Conservation (phyloP, 1,140 invertebrate genomes). For the Drosophila truncata region DNA sequence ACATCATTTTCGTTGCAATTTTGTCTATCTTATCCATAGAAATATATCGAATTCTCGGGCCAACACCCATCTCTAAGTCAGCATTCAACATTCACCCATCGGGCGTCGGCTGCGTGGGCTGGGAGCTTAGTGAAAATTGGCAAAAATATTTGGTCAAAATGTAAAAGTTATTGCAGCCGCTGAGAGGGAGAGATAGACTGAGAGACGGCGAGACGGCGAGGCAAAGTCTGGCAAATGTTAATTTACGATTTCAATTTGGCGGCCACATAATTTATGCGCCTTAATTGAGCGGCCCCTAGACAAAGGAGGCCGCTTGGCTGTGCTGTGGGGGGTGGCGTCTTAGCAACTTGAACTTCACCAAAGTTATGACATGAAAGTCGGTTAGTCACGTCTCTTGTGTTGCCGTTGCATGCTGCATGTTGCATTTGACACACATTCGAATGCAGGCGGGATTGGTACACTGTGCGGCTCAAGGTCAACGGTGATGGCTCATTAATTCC, state of each 20-base stretch:
- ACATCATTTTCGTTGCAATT: not conserved
- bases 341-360: constrained; percentile 75
- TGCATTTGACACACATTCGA: constrained; percentile 83
- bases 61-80: not conserved
- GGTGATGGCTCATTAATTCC: constrained; percentile 58
- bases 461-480: constrained; percentile 66
- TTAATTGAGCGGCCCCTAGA: constrained; percentile 73
- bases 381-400: constrained; percentile 76
- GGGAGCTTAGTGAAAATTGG: constrained; percentile 81
- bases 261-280: constrained; percentile 81
- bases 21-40: not conserved
- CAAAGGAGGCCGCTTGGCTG: constrained; percentile 23
- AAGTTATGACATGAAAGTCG: constrained; percentile 84
- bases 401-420: constrained; percentile 64
- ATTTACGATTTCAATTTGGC: constrained; percentile 84
- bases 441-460: constrained; percentile 25
- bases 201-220: not conserved
- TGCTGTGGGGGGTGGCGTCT: constrained; percentile 6
- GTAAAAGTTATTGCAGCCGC: constrained; percentile 74
- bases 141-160: constrained; percentile 84
- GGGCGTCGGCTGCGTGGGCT: constrained; percentile 75
- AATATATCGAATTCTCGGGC: not conserved
- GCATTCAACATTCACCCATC: constrained; percentile 66
- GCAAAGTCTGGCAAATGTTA: constrained; percentile 78
- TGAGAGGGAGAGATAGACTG: not conserved